phyloP scores from a whole-genome alignment of 2,113 vertebrate genomes.

The Carassius carassius region DNA sequence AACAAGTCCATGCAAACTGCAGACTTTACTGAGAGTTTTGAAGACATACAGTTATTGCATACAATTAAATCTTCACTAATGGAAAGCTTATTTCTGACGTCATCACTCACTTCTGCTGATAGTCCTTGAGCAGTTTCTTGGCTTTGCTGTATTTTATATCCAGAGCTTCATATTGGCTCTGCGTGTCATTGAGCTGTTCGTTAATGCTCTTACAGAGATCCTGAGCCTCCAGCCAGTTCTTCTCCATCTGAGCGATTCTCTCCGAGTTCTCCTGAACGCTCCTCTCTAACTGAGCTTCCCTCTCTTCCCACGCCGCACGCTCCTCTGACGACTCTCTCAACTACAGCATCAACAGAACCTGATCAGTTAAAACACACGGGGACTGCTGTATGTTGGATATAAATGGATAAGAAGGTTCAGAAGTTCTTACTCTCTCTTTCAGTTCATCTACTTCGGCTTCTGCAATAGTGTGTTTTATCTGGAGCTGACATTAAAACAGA shows the following conservation, averaged over 20 bases:
- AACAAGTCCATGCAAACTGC: no score
- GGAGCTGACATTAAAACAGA: constrained; percentile 71
- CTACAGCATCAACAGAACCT: constrained; percentile 64
- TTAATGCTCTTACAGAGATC: constrained; percentile 86
- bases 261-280: constrained; percentile 83
- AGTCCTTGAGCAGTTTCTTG: constrained; percentile 91
- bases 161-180: constrained; percentile 83
- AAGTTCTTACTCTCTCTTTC: constrained; percentile 79
- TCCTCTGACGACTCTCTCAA: constrained; percentile 77
- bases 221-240: constrained; percentile 89
- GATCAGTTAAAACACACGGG: background rate
- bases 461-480: constrained; percentile 82
- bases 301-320: constrained; percentile 78
- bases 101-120: constrained; percentile 88
- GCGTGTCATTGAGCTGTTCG: constrained; percentile 84
- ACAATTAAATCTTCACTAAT: no score
- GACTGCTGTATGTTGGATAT: background rate
- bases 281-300: constrained; percentile 79
- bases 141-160: constrained; percentile 93
- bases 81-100: no score
- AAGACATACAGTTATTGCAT: no score
- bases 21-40: no score
- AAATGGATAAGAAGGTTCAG: no score
- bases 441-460: constrained; percentile 82
- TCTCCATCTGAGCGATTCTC: constrained; percentile 85